Evolutionary conservation across 2,113 vertebrate genomes (phyloP).

Genomic region (Sturnus vulgaris): DNA sequence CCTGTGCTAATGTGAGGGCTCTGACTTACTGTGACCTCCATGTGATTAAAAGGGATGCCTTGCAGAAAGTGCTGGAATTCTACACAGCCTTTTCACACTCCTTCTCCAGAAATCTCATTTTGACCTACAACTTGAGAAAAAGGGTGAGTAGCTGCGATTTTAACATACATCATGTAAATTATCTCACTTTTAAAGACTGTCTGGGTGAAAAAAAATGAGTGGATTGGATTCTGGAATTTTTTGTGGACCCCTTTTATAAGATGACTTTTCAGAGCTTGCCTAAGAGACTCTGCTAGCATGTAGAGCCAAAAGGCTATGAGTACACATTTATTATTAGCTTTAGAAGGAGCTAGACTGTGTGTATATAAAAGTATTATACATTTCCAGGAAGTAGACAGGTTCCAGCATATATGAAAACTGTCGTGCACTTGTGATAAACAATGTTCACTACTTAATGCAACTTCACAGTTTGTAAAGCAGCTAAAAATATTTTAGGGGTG

Average conservation of each 20-base stretch:
- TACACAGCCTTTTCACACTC: slow-evolving; percentile 93
- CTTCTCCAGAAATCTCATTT: slow-evolving; percentile 91
- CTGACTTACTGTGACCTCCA: slow-evolving; percentile 97
- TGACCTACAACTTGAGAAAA: slow-evolving; percentile 95
- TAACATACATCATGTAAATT: neutral
- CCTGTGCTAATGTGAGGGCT: slow-evolving; percentile 92
- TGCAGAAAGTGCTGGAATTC: slow-evolving; percentile 96
- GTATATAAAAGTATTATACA: neutral
- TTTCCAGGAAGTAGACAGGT: neutral
- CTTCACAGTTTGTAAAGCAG: neutral
- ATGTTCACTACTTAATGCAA: neutral
- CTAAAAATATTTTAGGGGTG: neutral
- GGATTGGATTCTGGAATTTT: neutral
- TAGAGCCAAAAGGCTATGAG: neutral
- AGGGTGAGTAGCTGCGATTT: slow-evolving; percentile 77
- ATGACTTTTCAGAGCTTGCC: neutral
- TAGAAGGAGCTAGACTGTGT: neutral
- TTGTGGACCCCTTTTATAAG: neutral
- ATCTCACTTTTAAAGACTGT: neutral
- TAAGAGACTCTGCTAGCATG: neutral
- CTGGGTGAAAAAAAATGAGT: neutral
- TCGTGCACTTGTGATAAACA: neutral
- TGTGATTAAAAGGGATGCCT: slow-evolving; percentile 90
- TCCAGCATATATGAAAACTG: neutral
- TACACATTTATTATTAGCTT: neutral